Conservation (phyloP, 1,140 invertebrate species). For the Calephelis nemesis region DNA sequence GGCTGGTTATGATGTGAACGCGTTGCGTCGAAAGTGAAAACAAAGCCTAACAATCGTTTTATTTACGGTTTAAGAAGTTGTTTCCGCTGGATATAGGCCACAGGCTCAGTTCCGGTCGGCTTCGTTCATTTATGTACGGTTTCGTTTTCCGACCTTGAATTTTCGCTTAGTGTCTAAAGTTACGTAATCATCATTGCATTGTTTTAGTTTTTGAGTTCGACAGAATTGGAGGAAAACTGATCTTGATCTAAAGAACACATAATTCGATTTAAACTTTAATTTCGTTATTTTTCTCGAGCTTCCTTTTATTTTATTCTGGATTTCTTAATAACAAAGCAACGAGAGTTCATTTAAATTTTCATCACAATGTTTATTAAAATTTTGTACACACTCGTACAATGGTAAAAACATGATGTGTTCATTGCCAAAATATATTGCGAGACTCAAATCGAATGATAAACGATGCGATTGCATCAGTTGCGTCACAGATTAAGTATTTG, state of each 20-base stretch:
- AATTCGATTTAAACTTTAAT: not conserved
- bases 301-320: no score
- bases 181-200: conserved; percentile 44
- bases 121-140: conserved; percentile 59
- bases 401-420: conserved; percentile 20
- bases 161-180: conserved; percentile 54
- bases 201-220: conserved; percentile 42
- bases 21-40: conserved; percentile 64
- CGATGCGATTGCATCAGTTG: conserved; percentile 46
- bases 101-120: conserved; percentile 60
- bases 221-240: conserved; percentile 23
- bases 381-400: conserved; percentile 10
- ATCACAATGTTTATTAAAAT: conserved; percentile 1
- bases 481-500: conserved; percentile 66
- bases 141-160: conserved; percentile 66
- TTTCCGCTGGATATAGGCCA: conserved; percentile 58
- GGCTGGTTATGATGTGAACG: conserved; percentile 42
- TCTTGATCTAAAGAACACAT: not conserved
- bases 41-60: conserved; percentile 44
- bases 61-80: conserved; percentile 54
- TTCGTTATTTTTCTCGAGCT: no score
- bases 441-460: conserved; percentile 41
- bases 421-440: conserved; percentile 42
- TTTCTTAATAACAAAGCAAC: no score
- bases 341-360: conserved; percentile 1